phyloP scores from a whole-genome alignment of 2,888 invertebrate species.

The Temnothorax ravouxi region DNA sequence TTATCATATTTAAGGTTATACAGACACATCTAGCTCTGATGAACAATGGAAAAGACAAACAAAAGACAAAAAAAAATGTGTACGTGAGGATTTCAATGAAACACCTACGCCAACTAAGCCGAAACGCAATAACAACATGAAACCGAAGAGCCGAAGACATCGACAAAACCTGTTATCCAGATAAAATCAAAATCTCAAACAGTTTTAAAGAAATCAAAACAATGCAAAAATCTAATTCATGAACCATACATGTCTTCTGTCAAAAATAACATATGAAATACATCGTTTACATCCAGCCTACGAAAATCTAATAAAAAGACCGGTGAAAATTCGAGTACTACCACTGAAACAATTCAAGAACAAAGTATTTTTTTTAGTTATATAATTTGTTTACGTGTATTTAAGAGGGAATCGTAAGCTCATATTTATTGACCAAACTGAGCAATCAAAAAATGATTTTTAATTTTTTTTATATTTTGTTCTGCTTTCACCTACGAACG shows the following conservation, averaged over 20 bases:
- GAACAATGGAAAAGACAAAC: neutral
- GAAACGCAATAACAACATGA: neutral
- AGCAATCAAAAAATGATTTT: neutral
- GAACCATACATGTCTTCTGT: neutral
- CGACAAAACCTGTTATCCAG: neutral
- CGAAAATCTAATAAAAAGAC: neutral
- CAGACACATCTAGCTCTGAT: neutral
- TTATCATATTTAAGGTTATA: slow-evolving; percentile 12
- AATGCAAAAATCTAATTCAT: neutral
- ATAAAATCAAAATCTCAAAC: neutral
- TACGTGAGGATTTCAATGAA: neutral
- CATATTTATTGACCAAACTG: neutral
- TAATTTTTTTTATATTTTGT: neutral
- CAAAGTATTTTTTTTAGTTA: neutral
- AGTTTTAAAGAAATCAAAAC: neutral
- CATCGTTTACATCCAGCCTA: neutral
- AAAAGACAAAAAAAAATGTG: neutral
- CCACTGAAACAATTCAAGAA: neutral
- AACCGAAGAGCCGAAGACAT: neutral
- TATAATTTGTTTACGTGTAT: neutral
- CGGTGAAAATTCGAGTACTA: neutral
- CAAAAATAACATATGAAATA: neutral
- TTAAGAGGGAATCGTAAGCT: neutral
- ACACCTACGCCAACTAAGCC: neutral
- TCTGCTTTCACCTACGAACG: neutral